A percentile compares a stretch with the other conserved stretches of the same genome.
phyloP scores from a whole-genome alignment of 2,888 invertebrate species.

The Bruchidius siliquastri region DNA sequence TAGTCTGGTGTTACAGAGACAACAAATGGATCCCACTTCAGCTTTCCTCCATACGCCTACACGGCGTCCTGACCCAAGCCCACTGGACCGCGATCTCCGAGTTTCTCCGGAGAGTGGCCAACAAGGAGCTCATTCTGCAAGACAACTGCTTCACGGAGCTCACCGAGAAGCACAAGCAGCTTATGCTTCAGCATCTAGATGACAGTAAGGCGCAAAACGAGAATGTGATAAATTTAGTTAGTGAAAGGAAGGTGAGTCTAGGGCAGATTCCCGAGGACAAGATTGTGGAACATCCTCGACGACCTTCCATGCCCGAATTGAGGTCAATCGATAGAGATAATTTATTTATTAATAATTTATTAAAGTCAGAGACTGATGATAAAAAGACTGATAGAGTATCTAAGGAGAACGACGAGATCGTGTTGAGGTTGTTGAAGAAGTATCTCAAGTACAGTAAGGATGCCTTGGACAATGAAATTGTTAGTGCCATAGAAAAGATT shows the following conservation, averaged over 20 bases:
- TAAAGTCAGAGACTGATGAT: constrained; percentile 36
- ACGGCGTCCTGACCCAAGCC: constrained; percentile 61
- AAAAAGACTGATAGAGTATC: constrained; percentile 39
- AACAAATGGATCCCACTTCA: constrained; percentile 65
- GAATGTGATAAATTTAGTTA: constrained; percentile 35
- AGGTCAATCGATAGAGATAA: constrained; percentile 36
- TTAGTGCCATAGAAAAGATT: constrained; percentile 41
- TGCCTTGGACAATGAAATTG: constrained; percentile 41
- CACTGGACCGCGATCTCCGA: constrained; percentile 63
- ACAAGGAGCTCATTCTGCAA: constrained; percentile 59
- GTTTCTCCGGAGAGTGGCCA: constrained; percentile 61
- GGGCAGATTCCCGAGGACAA: constrained; percentile 39
- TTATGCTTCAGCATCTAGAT: constrained; percentile 30
- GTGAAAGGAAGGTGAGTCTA: constrained; percentile 35
- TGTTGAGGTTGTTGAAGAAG: constrained; percentile 44
- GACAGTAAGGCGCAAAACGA: constrained; percentile 22
- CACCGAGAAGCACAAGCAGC: constrained; percentile 43
- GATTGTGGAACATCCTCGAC: constrained; percentile 33
- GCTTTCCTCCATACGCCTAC: constrained; percentile 61
- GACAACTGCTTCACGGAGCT: constrained; percentile 45
- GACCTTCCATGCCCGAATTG: constrained; percentile 39
- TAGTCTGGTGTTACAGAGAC: constrained; percentile 66
- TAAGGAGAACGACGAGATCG: constrained; percentile 45
- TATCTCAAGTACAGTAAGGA: constrained; percentile 46
- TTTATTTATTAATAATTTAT: constrained; percentile 47